These are phyloP conservation scores for Apostichopus parvimensis DNA, from an alignment of 35 echinoderm and acorn worm genomes.

Conservation along the genomic window DNA sequence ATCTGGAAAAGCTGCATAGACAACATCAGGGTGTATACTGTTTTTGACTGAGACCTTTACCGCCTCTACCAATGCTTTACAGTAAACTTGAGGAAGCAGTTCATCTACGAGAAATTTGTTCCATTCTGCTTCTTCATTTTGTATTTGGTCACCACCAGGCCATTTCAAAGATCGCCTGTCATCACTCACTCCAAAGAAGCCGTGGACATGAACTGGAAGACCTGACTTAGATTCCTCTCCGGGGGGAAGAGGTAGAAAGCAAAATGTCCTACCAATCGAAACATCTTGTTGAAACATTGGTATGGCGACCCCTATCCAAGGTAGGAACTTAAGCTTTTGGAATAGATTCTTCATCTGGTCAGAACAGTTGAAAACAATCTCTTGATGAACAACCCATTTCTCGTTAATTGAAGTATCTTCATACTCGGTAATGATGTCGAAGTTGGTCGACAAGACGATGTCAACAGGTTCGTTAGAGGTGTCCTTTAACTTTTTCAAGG, in stretches of 20 bases:
- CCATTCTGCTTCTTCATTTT: constrained; percentile 75
- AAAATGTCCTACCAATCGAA: constrained; percentile 71
- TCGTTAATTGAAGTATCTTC: neutral
- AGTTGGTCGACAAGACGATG: neutral
- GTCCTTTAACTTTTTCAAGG: neutral
- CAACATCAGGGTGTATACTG: constrained; percentile 38
- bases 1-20: constrained; percentile 79
- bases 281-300: neutral
- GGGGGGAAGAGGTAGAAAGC: constrained; percentile 84
- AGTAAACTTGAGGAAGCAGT: constrained; percentile 71
- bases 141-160: constrained; percentile 71
- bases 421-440: neutral
- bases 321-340: constrained; percentile 20
- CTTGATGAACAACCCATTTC: constrained; percentile 11
- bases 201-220: constrained; percentile 91
- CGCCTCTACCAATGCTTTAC: constrained; percentile 45
- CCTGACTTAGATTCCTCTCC: constrained; percentile 60
- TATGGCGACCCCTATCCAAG: neutral
- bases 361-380: constrained; percentile 10
- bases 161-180: constrained; percentile 81
- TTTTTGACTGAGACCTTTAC: neutral
- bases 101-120: constrained; percentile 72
- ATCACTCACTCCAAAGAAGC: constrained; percentile 79
- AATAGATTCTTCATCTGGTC: neutral
- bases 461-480: neutral